Base-by-base conservation (phyloP, 2,888 invertebrate genomes). In the Pyrrhia umbra region DNA sequence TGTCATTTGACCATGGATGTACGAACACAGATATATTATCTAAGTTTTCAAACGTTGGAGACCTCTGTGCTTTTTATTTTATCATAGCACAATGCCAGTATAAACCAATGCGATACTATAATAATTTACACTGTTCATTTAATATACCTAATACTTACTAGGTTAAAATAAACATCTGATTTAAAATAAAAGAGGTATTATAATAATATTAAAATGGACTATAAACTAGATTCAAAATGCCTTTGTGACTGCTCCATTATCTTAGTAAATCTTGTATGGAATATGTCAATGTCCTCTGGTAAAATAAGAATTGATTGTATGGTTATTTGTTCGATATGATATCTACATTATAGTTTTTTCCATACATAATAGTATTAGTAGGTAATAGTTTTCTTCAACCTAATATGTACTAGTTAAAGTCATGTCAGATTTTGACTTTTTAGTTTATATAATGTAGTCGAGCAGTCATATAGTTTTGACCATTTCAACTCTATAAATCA, bases 1-100 rank as follows among this genome's bases (percentile, higher is more conserved):
- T 57, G 68, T 56, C 68, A 56, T 68, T 21, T 50, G 51, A 46
- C 45, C 57, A 10, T 67, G 8, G 45, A 68, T 68, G 49, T 74
- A 30, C 47, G 67, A 67, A 67, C 16, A 13, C 34, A 67, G 9
- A n/a, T n/a, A n/a, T n/a, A n/a, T n/a, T n/a, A n/a, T n/a, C n/a
- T n/a, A n/a, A n/a, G n/a, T n/a, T n/a, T n/a, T n/a, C n/a, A n/a
- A n/a, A n/a, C n/a, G n/a, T n/a, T n/a, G n/a, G n/a, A n/a, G n/a
- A n/a, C n/a, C n/a, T n/a, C n/a, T n/a, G n/a, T n/a, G n/a, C n/a
- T n/a, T n/a, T n/a, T n/a, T n/a, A n/a, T n/a, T n/a, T n/a, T n/a
- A n/a, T n/a, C n/a, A n/a, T n/a, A n/a, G n/a, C n/a, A n/a, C n/a
- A n/a, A n/a, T n/a, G n/a, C n/a, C n/a, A n/a, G n/a, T n/a, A n/a